Evolutionary conservation across 2,113 vertebrate species (phyloP), one percentile per base, ranked within the genome.

Genomic region (Tricholaema leucomelas): DNA sequence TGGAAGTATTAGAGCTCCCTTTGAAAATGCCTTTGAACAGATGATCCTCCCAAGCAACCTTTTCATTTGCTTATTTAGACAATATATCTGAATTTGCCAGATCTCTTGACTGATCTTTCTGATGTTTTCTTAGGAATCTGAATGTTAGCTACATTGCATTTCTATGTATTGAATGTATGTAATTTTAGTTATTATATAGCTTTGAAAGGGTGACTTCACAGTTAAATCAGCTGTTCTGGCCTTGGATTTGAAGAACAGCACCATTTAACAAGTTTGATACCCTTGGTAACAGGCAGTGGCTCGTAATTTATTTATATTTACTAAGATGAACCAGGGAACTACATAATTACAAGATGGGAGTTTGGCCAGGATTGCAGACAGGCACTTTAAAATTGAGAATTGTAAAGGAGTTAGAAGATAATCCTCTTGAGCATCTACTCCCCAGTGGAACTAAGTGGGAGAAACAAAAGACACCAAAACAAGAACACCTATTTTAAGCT

Each of bases 171-270:
- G 56, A 36, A 16, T 14, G 6, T 63, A 5, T 76, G 46, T 70
- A 50, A 88, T 80, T 90, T 19, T 35, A 77, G 44, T 81, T 82
- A 75, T 63, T 67, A 19, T 30, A 60, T 31, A 61, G 48, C 61
- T 95, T 85, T 58, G 71, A 59, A 93, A 79, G 74, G 33, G 52
- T 59, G 64, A 15, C 55, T 87, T 94, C 64, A 85, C 81, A 85
- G 28, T 61, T 88, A 76, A 84, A 70, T 85, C 67, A 88, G 40
- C 88, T 93, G 55, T 65, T 94, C 67, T 94, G 83, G 92, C 81
- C 63, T 59, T 79, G 55, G 81, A 82, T 88, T 84, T 92, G 70
- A 91, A 81, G 88, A 93, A 63, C 31, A 56, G 28, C 40, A 30
- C 59, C 78, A 46, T 44, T 59, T 85, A 54, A 76, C 18, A 80